phyloP scores from a whole-genome alignment of 2,888 invertebrate genomes.

The Oscheius sp. region DNA sequence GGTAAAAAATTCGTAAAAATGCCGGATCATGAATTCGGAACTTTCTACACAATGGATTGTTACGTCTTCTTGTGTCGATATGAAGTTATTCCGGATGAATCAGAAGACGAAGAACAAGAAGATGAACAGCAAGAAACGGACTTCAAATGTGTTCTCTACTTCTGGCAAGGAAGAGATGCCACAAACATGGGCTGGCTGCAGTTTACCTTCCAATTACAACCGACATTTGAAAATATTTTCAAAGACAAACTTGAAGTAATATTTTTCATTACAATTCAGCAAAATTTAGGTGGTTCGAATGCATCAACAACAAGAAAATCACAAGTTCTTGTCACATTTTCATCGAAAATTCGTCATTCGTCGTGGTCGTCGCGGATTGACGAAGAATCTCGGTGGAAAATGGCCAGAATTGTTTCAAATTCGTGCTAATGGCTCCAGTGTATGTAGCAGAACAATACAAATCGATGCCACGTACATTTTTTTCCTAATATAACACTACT shows the following conservation, averaged over 20 bases:
- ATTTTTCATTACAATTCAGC: neutral
- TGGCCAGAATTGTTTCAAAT: constrained; percentile 90
- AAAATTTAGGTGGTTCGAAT: constrained; percentile 78
- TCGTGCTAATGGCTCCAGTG: constrained; percentile 91
- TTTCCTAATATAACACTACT: neutral
- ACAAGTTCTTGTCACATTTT: constrained; percentile 97
- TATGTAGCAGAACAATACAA: constrained; percentile 77
- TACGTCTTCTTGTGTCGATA: constrained; percentile 98
- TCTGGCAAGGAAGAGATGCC: constrained; percentile 96
- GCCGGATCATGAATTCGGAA: constrained; percentile 88
- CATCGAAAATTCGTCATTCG: constrained; percentile 91
- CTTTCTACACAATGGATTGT: constrained; percentile 92
- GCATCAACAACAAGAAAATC: constrained; percentile 97
- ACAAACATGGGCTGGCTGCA: constrained; percentile 99
- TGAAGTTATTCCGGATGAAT: constrained; percentile 76
- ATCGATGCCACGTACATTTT: constrained; percentile 75
- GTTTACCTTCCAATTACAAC: constrained; percentile 86
- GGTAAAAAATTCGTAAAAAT: constrained; percentile 95
- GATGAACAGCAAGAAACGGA: constrained; percentile 74
- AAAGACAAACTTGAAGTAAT: constrained; percentile 84
- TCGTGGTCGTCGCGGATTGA: constrained; percentile 76
- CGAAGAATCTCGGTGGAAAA: constrained; percentile 59
- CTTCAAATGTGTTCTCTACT: constrained; percentile 96
- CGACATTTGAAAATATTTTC: constrained; percentile 85
- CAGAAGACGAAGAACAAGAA: constrained; percentile 40